Evolutionary conservation across 1,140 invertebrate genomes (phyloP), one percentile per base, ranked within the genome.

Genomic region (Drosophila setifemur): DNA sequence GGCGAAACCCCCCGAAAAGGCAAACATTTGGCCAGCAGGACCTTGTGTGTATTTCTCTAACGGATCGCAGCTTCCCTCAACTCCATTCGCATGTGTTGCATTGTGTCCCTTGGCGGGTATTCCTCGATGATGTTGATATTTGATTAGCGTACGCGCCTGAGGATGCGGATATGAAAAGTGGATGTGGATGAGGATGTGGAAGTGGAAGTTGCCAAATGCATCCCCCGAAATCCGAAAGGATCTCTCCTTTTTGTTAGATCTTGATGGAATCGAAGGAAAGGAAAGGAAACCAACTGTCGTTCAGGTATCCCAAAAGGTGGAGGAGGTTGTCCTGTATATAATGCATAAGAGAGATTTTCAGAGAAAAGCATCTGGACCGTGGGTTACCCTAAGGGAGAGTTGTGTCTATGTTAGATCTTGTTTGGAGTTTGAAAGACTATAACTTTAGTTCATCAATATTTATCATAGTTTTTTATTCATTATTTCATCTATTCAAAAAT

Each of bases 61-160:
- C 75, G 76, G 77, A 55, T n/a, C 18, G 49, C 72, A 58, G 73
- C 47, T 58, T 76, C 53, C 61, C 57, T 21, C 11, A n/a, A n/a
- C n/a, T n/a, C n/a, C n/a, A n/a, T n/a, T 25, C 58, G 58, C 76
- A 81, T 82, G 64, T 81, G 76, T 82, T 79, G 66, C 78, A 64
- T 78, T 37, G 14, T 37, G 33, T 18, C 12, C 33, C 6, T 76
- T 75, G 76, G 76, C 77, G 76, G 76, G 78, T 79, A 79, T 79
- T 77, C 63, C 23, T 48, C 31, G 31, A 19, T 21, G 70, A 75
- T 79, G 69, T 67, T 61, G 57, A 79, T 81, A 79, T 79, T 79
- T 79, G 76, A 79, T 79, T 79, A 79, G 71, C 76, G 76, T 57
- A 50, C 57, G 52, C 31, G 35, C 35, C 42, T 43, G 64, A 67